Evolutionary conservation across 2,797 vertebrate species (phyloP).

Genomic region (Todus mexicanus): DNA sequence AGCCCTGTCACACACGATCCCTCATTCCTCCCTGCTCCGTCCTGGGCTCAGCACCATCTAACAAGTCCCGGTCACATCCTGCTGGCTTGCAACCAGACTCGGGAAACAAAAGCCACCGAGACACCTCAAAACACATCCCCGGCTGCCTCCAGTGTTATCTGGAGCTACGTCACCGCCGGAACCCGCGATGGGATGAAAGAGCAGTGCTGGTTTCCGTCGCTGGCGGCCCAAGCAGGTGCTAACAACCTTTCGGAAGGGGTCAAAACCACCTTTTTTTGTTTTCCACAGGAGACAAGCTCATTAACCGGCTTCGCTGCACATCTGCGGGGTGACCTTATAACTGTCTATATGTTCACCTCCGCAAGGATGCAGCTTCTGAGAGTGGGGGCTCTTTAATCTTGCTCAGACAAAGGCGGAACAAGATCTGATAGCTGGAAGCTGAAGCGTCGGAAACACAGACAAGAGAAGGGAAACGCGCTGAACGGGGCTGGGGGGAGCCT

Average conservation of each 20-base stretch:
- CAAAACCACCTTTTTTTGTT: background rate
- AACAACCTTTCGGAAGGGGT: background rate
- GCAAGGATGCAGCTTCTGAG: background rate
- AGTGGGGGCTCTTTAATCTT: slow-evolving; percentile 30
- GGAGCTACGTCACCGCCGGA: fast-evolving
- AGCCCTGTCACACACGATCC: fast-evolving
- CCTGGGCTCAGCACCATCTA: background rate
- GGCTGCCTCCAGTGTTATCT: background rate
- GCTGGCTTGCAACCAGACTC: background rate
- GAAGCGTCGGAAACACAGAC: background rate
- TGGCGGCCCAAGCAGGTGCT: background rate
- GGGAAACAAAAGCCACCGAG: fast-evolving
- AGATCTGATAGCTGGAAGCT: background rate
- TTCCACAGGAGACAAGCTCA: background rate
- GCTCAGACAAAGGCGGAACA: slow-evolving; percentile 16
- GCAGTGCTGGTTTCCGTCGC: fast-evolving
- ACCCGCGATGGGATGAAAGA: background rate
- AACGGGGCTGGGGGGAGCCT: background rate
- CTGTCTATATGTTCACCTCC: background rate
- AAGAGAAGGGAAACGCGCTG: background rate
- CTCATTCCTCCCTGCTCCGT: fast-evolving
- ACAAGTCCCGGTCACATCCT: background rate
- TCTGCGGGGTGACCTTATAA: background rate
- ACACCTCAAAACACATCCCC: background rate
- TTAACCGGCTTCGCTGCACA: background rate